These are phyloP conservation scores for Anthonomus grandis DNA, from an alignment of 1,140 invertebrate species.

Conservation along the genomic window DNA sequence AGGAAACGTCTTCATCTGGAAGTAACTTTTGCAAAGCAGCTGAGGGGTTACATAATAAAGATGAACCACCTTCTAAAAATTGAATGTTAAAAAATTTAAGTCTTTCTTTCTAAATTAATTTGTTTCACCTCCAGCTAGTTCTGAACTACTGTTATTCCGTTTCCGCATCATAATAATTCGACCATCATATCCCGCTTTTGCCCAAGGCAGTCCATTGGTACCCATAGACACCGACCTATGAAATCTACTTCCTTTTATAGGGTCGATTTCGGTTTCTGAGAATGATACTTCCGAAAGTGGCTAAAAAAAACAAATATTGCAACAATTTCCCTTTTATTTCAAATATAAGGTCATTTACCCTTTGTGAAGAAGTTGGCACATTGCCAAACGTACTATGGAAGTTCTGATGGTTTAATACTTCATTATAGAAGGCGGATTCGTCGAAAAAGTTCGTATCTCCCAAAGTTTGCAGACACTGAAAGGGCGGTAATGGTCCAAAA, in stretches of 20 bases:
- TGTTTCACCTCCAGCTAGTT: conserved; percentile 56
- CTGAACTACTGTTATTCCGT: conserved; percentile 70
- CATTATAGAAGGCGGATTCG: conserved; percentile 54
- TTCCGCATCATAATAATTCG: conserved; percentile 62
- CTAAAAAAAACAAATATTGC: conserved; percentile 41
- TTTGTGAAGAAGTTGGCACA: conserved; percentile 40
- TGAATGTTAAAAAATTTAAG: neutral
- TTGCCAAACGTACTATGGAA: conserved; percentile 46
- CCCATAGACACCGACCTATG: conserved; percentile 60
- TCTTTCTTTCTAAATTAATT: conserved; percentile 1
- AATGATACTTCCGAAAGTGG: conserved; percentile 57
- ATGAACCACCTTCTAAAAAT: conserved; percentile 62
- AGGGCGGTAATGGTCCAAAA: conserved; percentile 64
- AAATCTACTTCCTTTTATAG: conserved; percentile 55
- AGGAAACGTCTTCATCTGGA: conserved; percentile 58
- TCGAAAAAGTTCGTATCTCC: conserved; percentile 60
- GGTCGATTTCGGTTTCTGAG: conserved; percentile 56
- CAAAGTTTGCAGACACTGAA: conserved; percentile 73
- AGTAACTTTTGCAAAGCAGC: conserved; percentile 70
- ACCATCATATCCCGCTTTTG: conserved; percentile 58
- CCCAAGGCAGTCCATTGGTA: conserved; percentile 59
- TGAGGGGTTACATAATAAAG: conserved; percentile 79
- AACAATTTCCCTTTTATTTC: neutral
- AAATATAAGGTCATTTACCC: conserved; percentile 41
- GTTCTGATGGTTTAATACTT: conserved; percentile 52